Base-by-base conservation (phyloP, 2,797 vertebrate species). In the Phrynocephalus forsythii region DNA sequence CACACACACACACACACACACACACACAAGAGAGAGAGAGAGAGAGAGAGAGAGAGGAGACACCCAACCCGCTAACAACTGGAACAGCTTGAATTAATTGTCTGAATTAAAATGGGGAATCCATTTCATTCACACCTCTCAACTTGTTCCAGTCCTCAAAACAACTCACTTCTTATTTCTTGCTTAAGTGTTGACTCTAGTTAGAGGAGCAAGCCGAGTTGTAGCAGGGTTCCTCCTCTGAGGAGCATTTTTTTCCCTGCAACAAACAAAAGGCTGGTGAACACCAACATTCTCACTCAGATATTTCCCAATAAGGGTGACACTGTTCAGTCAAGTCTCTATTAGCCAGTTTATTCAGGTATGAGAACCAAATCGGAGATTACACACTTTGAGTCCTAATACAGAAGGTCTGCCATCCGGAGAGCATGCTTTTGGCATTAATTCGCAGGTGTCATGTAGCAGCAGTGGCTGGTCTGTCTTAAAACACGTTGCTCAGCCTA, bases 11-110 rank as follows among this genome's bases (percentile, higher is more conserved):
- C 60, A 63, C 16, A 72, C 1, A 69, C 6, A 52, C 13, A 13
- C 30, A 24, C 15, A 92, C 92, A 94, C 92, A 38, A 33, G 2
- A 33, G 33, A 44, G 38, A 44, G 38, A 44, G 38, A 44, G 38
- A 44, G 38, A 33, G 33, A 33, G 33, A 33, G 33, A 44, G 38
- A 44, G 38, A 44, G 38, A 3, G 5, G 38, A 95, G 95, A 96
- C 96, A 96, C 95, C 92, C 3, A 7, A 26, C 73, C 28, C 48
- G 30, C 15, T n/a, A 10, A 81, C 38, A 72, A 9, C 9, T 78
- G 60, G 72, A 72, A 44, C 11, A 56, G 20, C 11, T 24, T 28
- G 50, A 10, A 9, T 26, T 68, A 44, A 44, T 50, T 13, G 0
- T 9, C 11, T 38, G 5, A 28, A 56, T n/a, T 24, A 4, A 30